Evolutionary conservation across 2,888 invertebrate genomes (phyloP).

Genomic region (Zonitis immaculata): DNA sequence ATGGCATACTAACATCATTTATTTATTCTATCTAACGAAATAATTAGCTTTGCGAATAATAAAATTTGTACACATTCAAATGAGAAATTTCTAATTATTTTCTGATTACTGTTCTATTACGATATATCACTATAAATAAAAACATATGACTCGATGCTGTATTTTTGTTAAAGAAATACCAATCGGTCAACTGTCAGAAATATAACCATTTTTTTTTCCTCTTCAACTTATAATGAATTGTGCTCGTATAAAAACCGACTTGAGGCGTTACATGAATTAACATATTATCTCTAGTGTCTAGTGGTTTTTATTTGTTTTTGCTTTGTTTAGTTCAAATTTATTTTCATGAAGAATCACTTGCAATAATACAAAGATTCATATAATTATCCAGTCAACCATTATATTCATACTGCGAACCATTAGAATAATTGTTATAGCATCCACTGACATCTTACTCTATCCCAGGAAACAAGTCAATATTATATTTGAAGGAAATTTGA

Average conservation of each 20-base stretch:
- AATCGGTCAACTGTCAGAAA: constrained; percentile 4
- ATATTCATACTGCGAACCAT: neutral
- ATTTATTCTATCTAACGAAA: constrained; percentile 4
- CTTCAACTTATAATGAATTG: too few species aligned
- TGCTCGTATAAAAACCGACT: neutral
- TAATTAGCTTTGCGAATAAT: constrained; percentile 4
- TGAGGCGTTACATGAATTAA: neutral
- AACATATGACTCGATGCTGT: neutral
- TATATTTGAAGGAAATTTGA: neutral
- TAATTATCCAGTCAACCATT: neutral
- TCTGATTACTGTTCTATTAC: constrained; percentile 1
- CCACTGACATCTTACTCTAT: neutral
- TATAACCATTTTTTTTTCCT: neutral
- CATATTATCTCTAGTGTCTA: neutral
- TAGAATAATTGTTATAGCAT: neutral
- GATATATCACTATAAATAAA: too few species aligned
- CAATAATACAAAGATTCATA: neutral
- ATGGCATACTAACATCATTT: constrained; percentile 14
- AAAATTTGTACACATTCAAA: neutral
- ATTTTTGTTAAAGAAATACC: neutral
- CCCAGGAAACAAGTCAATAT: neutral
- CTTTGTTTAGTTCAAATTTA: neutral
- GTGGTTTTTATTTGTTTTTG: neutral
- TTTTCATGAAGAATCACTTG: neutral
- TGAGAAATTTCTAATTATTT: constrained; percentile 4